These are phyloP conservation scores for Thryonomys swinderianus DNA, from an alignment of 2,113 vertebrate genomes.

Conservation along the genomic window DNA sequence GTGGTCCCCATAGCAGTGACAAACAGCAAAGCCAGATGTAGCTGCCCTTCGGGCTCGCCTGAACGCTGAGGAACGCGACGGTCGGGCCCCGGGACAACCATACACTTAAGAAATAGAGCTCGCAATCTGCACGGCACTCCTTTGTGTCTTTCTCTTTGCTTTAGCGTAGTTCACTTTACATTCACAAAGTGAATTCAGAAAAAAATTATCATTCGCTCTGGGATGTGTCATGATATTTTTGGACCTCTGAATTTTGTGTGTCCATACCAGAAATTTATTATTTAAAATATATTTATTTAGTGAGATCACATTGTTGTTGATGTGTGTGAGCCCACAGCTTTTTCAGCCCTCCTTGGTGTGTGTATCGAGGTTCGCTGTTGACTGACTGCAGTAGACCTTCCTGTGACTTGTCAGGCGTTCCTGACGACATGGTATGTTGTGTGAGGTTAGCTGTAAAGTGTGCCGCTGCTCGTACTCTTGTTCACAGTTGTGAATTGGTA, in stretches of 20 bases:
- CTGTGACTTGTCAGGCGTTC: conserved; percentile 79
- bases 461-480: conserved; percentile 80
- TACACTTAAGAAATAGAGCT: not conserved
- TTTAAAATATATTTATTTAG: conserved; percentile 85
- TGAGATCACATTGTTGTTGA: conserved; percentile 80
- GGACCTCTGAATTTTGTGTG: conserved; percentile 65
- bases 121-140: not conserved
- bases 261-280: conserved; percentile 68
- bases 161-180: conserved; percentile 39
- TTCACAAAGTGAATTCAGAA: conserved; percentile 54
- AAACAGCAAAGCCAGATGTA: not conserved
- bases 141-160: not conserved
- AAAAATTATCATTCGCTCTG: conserved; percentile 63
- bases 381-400: conserved; percentile 82
- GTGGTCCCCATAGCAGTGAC: not conserved
- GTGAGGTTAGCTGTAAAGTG: conserved; percentile 79
- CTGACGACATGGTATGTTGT: conserved; percentile 78
- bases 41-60: not conserved
- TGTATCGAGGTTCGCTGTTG: conserved; percentile 81
- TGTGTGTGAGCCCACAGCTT: conserved; percentile 80
- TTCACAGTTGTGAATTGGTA: conserved; percentile 85
- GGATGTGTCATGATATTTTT: not conserved
- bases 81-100: not conserved
- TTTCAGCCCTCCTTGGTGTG: conserved; percentile 81
- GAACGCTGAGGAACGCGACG: not conserved